These are phyloP conservation scores for Drosophila prosaltans DNA, from an alignment of 1,140 invertebrate genomes.

Conservation along the genomic window DNA sequence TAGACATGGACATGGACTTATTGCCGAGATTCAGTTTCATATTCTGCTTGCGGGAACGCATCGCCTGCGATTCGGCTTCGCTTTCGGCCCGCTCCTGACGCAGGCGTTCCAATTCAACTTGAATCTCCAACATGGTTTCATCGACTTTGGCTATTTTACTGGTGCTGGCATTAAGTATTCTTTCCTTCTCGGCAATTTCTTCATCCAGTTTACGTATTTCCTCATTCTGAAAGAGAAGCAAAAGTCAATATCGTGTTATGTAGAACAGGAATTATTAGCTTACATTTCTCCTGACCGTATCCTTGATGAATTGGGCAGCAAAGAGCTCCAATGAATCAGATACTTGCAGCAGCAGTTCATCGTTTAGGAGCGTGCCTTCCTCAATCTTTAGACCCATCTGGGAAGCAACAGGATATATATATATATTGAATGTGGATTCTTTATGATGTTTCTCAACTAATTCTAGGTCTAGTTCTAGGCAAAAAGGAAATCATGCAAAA, in stretches of 20 bases:
- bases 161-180: conserved; percentile 76
- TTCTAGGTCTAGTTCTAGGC: conserved; percentile 19
- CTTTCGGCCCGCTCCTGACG: conserved; percentile 83
- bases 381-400: conserved; percentile 79
- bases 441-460: neutral
- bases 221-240: conserved; percentile 59
- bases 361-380: conserved; percentile 69
- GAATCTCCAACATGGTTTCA: conserved; percentile 86
- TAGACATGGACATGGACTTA: conserved; percentile 53
- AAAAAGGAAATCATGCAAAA: conserved; percentile 30
- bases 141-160: conserved; percentile 83
- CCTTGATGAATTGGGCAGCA: conserved; percentile 76
- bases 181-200: conserved; percentile 77
- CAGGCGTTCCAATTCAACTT: conserved; percentile 86
- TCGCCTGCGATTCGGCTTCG: conserved; percentile 77
- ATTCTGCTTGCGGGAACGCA: conserved; percentile 82
- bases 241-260: neutral
- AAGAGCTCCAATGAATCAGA: conserved; percentile 73
- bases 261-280: neutral
- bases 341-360: conserved; percentile 73
- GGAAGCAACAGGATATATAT: neutral
- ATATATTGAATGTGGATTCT: neutral
- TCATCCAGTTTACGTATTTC: conserved; percentile 77
- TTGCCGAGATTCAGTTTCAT: conserved; percentile 65
- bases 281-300: conserved; percentile 80